phyloP scores from a whole-genome alignment of 2,797 vertebrate genomes.

The Microhierax caerulescens region DNA sequence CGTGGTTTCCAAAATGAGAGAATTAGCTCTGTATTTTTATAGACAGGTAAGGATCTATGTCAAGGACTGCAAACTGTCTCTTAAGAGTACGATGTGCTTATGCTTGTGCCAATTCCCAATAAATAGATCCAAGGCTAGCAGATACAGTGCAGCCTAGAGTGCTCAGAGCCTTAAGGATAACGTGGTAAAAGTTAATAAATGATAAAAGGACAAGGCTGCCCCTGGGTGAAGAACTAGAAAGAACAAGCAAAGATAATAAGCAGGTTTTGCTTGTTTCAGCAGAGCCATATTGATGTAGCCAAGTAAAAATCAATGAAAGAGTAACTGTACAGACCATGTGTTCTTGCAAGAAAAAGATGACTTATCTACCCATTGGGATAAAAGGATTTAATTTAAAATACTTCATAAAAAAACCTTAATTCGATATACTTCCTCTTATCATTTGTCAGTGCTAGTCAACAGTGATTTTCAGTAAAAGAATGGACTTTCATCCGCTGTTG shows the following conservation, averaged over 20 bases:
- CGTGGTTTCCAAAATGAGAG: background rate
- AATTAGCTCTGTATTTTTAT: background rate
- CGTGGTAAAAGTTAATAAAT: background rate
- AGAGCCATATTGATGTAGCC: background rate
- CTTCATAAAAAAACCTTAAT: background rate
- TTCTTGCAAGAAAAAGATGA: background rate
- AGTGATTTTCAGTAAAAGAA: background rate
- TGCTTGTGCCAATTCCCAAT: background rate
- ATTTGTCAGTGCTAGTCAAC: background rate
- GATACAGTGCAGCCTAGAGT: fast-evolving
- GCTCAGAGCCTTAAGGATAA: background rate
- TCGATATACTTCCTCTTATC: background rate
- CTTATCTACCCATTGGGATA: background rate
- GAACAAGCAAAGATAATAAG: background rate
- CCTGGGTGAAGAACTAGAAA: background rate
- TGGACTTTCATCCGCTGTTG: background rate
- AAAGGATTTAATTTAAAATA: background rate
- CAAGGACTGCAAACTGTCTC: too few species aligned
- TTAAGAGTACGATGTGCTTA: background rate
- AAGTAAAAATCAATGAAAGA: slow-evolving; percentile 24
- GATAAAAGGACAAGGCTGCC: background rate
- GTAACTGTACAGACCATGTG: background rate
- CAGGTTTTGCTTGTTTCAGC: slow-evolving; percentile 46
- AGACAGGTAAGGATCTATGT: background rate
- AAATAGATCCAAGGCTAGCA: background rate